phyloP scores from a whole-genome alignment of 2,888 invertebrate genomes.

The Drosophila macrospina region DNA sequence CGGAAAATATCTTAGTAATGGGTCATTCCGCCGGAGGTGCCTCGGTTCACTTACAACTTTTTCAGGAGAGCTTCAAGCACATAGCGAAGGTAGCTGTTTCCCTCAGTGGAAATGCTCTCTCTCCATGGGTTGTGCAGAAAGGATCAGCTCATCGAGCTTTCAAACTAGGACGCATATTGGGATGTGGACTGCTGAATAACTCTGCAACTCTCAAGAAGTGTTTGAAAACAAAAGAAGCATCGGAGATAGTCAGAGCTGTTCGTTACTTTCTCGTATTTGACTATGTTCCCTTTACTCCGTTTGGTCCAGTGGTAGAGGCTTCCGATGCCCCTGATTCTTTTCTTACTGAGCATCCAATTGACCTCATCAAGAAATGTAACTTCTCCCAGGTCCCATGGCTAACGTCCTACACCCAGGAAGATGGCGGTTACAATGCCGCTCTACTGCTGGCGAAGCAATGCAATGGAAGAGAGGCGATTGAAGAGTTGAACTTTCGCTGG shows the following conservation, averaged over 20 bases:
- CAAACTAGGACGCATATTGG: conserved; percentile 87
- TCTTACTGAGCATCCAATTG: conserved; percentile 88
- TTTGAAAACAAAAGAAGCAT: conserved; percentile 74
- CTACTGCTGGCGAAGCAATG: conserved; percentile 7
- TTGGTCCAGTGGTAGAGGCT: conserved; percentile 90
- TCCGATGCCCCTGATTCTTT: conserved; percentile 87
- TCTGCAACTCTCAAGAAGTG: conserved; percentile 85
- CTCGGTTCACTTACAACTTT: conserved; percentile 90
- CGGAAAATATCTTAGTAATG: conserved; percentile 88
- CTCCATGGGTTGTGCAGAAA: conserved; percentile 87
- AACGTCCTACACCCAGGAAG: conserved; percentile 86
- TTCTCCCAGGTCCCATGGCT: conserved; percentile 90
- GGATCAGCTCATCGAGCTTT: conserved; percentile 87
- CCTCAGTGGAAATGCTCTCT: conserved; percentile 90
- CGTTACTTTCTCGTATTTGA: conserved; percentile 85
- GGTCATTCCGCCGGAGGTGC: conserved; percentile 92
- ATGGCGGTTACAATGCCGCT: conserved; percentile 27
- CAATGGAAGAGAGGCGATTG: conserved; percentile 11
- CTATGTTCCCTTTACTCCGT: conserved; percentile 90
- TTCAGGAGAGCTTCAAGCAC: conserved; percentile 86
- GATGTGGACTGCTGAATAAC: conserved; percentile 87
- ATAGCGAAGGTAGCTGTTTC: conserved; percentile 84
- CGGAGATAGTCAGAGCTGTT: conserved; percentile 36
- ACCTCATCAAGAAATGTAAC: conserved; percentile 87
- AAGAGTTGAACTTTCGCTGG: conserved; percentile 16